Base-by-base conservation (phyloP, 2,113 vertebrate species). In the Austrofundulus limnaeus region DNA sequence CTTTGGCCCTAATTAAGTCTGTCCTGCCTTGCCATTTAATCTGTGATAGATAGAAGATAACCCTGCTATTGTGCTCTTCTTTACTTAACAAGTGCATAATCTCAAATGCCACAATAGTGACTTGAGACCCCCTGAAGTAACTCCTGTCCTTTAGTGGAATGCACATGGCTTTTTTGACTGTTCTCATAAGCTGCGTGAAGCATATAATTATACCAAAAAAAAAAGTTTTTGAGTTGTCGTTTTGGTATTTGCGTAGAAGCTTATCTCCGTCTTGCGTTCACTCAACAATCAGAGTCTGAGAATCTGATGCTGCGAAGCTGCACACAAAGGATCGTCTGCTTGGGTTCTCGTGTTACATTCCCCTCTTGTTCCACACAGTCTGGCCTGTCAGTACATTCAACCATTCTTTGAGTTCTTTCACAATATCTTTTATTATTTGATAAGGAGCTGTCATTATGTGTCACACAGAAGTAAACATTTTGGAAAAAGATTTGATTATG, bases 291-390 rank as follows among this genome's bases (percentile, higher is more conserved):
- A 64, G 45, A 83, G 67, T 57, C 75, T 55, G 15, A 66, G 62
- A 73, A 43, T 55, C 52, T 73, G 53, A 76, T 60, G 76, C 74
- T 82, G 74, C 37, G 64, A 76, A 39, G 68, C 55, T 84, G 79
- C 80, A 85, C 84, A 82, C 76, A 77, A 79, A 83, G 79, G 70
- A 68, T 68, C 87, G 82, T 86, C 86, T 84, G 76, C 55, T 71
- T 50, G 42, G 67, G 66, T 66, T 90, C 83, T 92, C 84, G 57
- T 78, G 83, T 91, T 90, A 82, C 86, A 41, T 72, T 69, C n/a
- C 70, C 68, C 69, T 69, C 66, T 77, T 72, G 46, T 80, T 81
- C 70, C 74, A 79, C 72, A 85, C 75, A 73, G 54, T 61, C 74
- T 77, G 57, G 67, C 51, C 43, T 80, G 75, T 85, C 78, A 76